phyloP scores from a whole-genome alignment of 2,797 vertebrate genomes.

The Falco concolor region DNA sequence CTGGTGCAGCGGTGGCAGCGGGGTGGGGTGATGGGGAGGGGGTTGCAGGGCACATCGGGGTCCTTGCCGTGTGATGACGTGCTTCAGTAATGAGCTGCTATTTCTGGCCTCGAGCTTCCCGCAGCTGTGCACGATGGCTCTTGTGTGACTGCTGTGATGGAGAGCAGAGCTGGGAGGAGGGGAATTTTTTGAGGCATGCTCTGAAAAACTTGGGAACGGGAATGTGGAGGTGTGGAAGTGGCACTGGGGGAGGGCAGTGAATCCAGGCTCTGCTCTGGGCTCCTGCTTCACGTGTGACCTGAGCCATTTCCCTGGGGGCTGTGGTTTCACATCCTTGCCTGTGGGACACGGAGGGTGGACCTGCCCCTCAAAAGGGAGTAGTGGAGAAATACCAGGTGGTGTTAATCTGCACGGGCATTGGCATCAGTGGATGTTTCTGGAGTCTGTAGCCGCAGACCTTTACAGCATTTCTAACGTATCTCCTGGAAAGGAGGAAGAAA shows the following conservation, averaged over 20 bases:
- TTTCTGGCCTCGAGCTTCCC: not conserved
- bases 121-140: not conserved
- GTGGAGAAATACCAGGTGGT: not conserved
- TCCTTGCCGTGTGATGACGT: not conserved
- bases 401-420: not conserved
- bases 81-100: not conserved
- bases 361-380: not conserved
- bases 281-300: fast-evolving
- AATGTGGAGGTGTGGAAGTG: not conserved
- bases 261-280: not conserved
- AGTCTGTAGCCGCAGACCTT: not conserved
- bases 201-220: not conserved
- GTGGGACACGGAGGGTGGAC: not conserved
- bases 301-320: not conserved
- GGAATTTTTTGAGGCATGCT: fast-evolving
- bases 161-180: not conserved
- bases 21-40: not conserved
- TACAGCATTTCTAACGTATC: not conserved
- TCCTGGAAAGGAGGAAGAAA: not conserved
- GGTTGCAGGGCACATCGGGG: fast-evolving
- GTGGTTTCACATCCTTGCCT: not conserved
- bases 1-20: not conserved
- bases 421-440: not conserved
- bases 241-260: fast-evolving
- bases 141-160: not conserved